Evolutionary conservation across 1,140 invertebrate genomes (phyloP).

Genomic region (Delia radicum): DNA sequence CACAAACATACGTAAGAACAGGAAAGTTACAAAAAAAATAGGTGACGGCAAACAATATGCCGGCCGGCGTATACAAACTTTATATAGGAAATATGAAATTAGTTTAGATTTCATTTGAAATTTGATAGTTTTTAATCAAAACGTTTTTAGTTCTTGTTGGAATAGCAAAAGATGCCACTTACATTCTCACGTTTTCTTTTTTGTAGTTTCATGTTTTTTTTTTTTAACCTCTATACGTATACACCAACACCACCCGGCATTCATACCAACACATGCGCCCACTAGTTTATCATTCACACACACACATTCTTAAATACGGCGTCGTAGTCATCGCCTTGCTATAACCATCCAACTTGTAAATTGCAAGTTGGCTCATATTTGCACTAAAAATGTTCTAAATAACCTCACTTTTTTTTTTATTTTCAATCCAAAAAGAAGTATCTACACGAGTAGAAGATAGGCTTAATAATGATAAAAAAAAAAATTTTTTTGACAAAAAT

Average conservation of each 20-base stretch:
- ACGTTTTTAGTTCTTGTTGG: background rate
- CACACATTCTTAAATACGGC: background rate
- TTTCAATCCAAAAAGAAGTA: background rate
- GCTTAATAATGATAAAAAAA: background rate
- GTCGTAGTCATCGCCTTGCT: background rate
- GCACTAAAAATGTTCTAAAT: background rate
- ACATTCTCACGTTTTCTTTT: too few relatives aligned
- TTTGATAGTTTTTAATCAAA: background rate
- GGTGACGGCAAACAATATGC: background rate
- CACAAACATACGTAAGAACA: background rate
- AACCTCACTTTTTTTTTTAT: background rate
- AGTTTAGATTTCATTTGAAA: background rate
- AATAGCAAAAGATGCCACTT: background rate
- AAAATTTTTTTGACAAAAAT: too few relatives aligned
- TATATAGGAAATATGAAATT: background rate
- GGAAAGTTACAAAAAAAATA: background rate
- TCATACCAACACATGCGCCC: background rate
- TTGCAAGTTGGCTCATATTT: background rate
- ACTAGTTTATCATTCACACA: constrained; percentile 4
- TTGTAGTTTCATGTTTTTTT: too few relatives aligned
- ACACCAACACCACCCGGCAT: background rate
- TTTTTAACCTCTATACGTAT: background rate
- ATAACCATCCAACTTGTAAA: background rate
- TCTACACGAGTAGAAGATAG: background rate
- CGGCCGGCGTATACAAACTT: background rate